Conservation (phyloP, 2,888 invertebrate genomes). For the Tinea trinotella region DNA sequence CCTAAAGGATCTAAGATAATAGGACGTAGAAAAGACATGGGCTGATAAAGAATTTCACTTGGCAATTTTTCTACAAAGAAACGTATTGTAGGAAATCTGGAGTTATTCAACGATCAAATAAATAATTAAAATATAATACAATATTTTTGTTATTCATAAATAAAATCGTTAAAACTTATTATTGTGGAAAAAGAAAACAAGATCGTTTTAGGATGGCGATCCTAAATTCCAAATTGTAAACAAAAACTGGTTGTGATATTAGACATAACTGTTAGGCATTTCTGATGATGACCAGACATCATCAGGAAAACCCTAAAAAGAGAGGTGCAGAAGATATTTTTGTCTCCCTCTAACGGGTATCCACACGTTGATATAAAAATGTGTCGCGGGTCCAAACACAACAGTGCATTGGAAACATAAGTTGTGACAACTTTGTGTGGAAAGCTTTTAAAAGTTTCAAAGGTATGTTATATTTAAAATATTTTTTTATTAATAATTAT, state of each 20-base stretch:
- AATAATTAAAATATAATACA: too few relatives aligned
- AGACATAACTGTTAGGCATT: background rate
- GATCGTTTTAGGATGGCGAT: background rate
- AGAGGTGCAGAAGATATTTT: background rate
- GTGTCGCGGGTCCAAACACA: background rate
- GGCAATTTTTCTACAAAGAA: too few relatives aligned
- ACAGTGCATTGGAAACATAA: conserved; percentile 5
- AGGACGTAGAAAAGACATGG: too few relatives aligned
- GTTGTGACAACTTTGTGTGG: conserved; percentile 1
- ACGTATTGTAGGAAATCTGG: too few relatives aligned
- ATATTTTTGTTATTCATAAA: too few relatives aligned
- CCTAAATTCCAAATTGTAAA: conserved; percentile 5
- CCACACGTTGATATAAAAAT: background rate
- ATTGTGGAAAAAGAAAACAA: background rate
- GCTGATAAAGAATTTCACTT: too few relatives aligned
- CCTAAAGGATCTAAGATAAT: too few relatives aligned
- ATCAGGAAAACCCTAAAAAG: conserved; percentile 9
- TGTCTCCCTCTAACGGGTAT: conserved; percentile 8
- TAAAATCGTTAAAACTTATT: background rate
- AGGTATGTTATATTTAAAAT: background rate
- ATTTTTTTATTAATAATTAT: too few relatives aligned
- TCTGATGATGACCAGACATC: conserved; percentile 6
- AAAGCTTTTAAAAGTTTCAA: background rate
- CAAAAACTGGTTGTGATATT: conserved; percentile 2
- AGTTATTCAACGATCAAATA: too few relatives aligned